Percentiles rank a stretch among this genome's conserved stretches.
These are phyloP conservation scores for honey bee (Apis mellifera) DNA, from an alignment of 1,140 invertebrate species.

Conservation along the genomic window Amel_HAv3.1 CM009939.2:3319001-3319500, in stretches of 20 bases:
- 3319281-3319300: constrained; percentile 48
- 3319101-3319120: too few relatives aligned
- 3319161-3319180: too few relatives aligned
- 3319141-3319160: too few relatives aligned
- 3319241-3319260: constrained; percentile 6
- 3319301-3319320: constrained; percentile 70
- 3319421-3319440: constrained; percentile 60
- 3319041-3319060: too few relatives aligned
- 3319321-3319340: constrained; percentile 49
- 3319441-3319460: constrained; percentile 71
- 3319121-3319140: too few relatives aligned
- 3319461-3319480: constrained; percentile 61
- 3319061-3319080: too few relatives aligned
- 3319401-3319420: constrained; percentile 52
- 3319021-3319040: too few relatives aligned
- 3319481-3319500: constrained; percentile 52
- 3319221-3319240: constrained; percentile 48
- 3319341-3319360: constrained; percentile 54
- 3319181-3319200: neutral
- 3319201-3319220: constrained; percentile 3
- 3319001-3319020: too few relatives aligned
- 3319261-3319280: constrained; percentile 62
- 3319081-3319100: too few relatives aligned
- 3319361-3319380: constrained; percentile 8
- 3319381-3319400: constrained; percentile 33